phyloP scores from a whole-genome alignment of 2,888 invertebrate species.

The Aromia moschata region DNA sequence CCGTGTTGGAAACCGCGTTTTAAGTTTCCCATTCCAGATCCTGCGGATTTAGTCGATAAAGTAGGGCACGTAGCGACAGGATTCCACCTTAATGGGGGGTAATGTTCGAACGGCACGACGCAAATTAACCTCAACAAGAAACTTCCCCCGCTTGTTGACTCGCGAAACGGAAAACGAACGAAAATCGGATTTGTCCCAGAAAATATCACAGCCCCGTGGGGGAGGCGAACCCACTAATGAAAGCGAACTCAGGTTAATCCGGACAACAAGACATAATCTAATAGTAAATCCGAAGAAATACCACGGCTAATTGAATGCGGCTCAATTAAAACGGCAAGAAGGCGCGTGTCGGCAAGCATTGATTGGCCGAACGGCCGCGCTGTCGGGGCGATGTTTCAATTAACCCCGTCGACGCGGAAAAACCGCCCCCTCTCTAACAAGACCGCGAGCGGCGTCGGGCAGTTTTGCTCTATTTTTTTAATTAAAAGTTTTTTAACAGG shows the following conservation, averaged over 20 bases:
- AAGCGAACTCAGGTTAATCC: constrained; percentile 6
- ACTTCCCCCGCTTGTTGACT: neutral
- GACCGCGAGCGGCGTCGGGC: neutral
- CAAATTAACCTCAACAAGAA: neutral
- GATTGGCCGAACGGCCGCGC: constrained; percentile 44
- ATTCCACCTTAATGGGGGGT: no score
- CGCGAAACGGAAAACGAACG: constrained; percentile 5
- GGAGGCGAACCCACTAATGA: constrained; percentile 15
- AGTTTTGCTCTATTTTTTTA: constrained; percentile 7
- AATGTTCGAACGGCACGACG: no score
- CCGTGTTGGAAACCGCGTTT: no score
- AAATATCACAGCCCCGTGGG: constrained; percentile 8
- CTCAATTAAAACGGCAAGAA: constrained; percentile 47
- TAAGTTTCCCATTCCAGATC: no score
- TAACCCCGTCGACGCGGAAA: constrained; percentile 29
- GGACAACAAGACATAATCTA: constrained; percentile 24
- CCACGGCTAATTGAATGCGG: constrained; percentile 37
- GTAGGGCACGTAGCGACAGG: no score
- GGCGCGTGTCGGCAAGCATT: constrained; percentile 43
- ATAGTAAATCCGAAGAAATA: constrained; percentile 27
- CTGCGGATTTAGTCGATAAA: no score
- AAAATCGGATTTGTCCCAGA: constrained; percentile 13
- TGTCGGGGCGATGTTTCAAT: constrained; percentile 48
- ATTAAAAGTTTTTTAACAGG: constrained; percentile 6
- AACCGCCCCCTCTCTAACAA: neutral